phyloP scores from a whole-genome alignment of 2,888 invertebrate genomes.

The Peribatodes rhomboidaria region DNA sequence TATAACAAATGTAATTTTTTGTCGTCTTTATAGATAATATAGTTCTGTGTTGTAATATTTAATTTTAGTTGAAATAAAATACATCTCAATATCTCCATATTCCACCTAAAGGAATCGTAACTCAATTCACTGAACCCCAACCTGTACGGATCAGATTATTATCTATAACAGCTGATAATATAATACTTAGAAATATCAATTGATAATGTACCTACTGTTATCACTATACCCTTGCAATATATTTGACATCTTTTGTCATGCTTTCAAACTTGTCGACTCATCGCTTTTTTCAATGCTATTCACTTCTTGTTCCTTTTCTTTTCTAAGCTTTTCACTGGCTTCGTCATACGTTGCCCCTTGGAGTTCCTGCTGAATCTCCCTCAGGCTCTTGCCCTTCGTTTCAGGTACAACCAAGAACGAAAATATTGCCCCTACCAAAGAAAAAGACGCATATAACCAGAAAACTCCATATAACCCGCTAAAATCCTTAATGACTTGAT shows the following conservation, averaged over 20 bases:
- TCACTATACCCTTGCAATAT: neutral
- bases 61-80: no score
- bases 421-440: slow-evolving; percentile 75
- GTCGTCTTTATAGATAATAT: no score
- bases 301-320: slow-evolving; percentile 6
- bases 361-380: slow-evolving; percentile 83
- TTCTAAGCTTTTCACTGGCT: slow-evolving; percentile 42
- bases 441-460: slow-evolving; percentile 73
- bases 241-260: neutral
- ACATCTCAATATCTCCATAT: no score
- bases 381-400: slow-evolving; percentile 85
- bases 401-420: slow-evolving; percentile 80
- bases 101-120: no score
- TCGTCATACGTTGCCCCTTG: slow-evolving; percentile 63
- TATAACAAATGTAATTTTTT: no score
- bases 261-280: slow-evolving; percentile 17
- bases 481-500: slow-evolving; percentile 75
- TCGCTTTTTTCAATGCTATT: neutral
- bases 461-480: slow-evolving; percentile 82
- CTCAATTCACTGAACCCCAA: no score
- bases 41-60: no score
- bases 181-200: no score
- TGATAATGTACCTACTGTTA: neutral
- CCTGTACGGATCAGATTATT: no score
- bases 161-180: no score